These are phyloP conservation scores for Porites lobata DNA, from an alignment of 92 coral and sea anemone species.

Conservation along the genomic window DNA sequence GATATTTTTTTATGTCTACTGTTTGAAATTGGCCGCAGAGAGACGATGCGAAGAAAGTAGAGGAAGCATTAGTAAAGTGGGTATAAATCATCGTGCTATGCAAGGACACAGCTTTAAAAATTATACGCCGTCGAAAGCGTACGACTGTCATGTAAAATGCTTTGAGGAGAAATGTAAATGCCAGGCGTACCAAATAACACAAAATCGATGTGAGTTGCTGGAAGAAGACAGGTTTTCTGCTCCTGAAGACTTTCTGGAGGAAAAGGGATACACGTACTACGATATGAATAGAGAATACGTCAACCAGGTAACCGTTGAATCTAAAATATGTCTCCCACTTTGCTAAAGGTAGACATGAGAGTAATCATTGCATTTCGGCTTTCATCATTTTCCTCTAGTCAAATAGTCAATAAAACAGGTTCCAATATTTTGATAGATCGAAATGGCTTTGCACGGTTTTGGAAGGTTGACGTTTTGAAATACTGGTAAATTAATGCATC, in stretches of 20 bases:
- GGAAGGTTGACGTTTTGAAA: no score
- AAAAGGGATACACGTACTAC: constrained; percentile 9
- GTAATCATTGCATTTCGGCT: no score
- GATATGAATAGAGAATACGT: constrained; percentile 20
- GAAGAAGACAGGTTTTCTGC: constrained; percentile 19
- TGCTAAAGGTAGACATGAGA: no score
- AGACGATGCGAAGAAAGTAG: neutral
- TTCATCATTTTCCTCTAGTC: no score
- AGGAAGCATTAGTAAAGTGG: neutral
- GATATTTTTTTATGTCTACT: neutral
- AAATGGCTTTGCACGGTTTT: no score
- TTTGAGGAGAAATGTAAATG: constrained; percentile 53
- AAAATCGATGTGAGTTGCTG: constrained; percentile 38
- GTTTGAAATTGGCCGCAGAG: neutral
- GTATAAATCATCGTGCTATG: constrained; percentile 26
- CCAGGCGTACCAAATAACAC: constrained; percentile 40
- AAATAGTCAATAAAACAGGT: no score
- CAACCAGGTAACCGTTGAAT: constrained; percentile 7
- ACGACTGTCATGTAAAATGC: constrained; percentile 39
- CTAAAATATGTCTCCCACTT: no score
- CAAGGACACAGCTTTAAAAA: constrained; percentile 51
- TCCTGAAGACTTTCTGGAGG: constrained; percentile 15
- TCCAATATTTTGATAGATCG: no score
- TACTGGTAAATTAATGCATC: no score
- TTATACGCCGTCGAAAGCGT: neutral